Base-by-base conservation (phyloP, 1,140 invertebrate species). In the Drosophila kohkoa region DNA sequence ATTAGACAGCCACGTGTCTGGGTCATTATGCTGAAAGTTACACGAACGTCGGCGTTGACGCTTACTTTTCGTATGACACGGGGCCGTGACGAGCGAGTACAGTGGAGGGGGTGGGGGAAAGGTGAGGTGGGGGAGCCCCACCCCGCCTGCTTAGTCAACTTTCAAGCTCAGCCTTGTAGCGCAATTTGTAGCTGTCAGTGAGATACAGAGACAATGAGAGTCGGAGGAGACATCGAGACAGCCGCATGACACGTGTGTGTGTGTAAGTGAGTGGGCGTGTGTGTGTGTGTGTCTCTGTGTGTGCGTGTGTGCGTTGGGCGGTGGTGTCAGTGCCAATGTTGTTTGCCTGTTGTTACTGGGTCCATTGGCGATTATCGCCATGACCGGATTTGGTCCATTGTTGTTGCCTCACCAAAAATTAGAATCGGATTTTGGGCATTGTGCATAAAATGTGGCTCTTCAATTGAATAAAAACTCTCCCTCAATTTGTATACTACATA, bases 1-100 rank as follows among this genome's bases (percentile, higher is more conserved):
- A 85, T 90, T 89, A 89, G 85, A 82, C 86, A 77, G 89, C 82
- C 89, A 91, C 89, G 89, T 91, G 89, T 90, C 89, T 76, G 76
- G 82, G 89, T 86, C 89, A 90, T 91, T 91, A 91, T 79, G 81
- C 77, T 87, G 89, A 86, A 91, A 91, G 89, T 86, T 88, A 82
- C 82, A 90, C 82, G 77, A 87, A 79, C 66, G 72, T 82, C 72
- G 76, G 80, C 81, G 81, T 81, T 81, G 82, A 86, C 82, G 82
- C 75, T 87, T 87, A 58, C 76, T 63, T 68, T 38, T 38, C 35
- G 35, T 38, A 38, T 38, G 35, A 38, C 35, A 38, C 35, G 16
- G 54, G 41, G 38, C 66, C 58, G 38, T 38, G 43, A 10, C 2
- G 5, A 13, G 30, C 2, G 5, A 13, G 30, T 28, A 10, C 35